Conservation (phyloP, 2,888 invertebrate species). For the Temnothorax rugatulus region DNA sequence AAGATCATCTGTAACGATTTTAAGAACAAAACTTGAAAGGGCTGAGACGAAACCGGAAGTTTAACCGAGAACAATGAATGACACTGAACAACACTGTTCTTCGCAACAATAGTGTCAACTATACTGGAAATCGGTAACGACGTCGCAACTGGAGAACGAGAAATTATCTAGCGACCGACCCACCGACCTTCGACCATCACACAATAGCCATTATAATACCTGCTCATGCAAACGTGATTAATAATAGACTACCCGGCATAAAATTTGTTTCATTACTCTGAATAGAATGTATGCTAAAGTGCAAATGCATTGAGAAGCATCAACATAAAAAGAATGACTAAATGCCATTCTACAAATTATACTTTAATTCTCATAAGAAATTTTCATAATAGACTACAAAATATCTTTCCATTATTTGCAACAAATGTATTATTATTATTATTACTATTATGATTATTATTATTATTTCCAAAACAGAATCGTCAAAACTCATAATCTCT, state of each 20-base stretch:
- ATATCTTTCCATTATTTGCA: neutral
- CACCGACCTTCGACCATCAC: constrained; percentile 9
- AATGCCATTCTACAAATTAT: neutral
- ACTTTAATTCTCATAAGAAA: neutral
- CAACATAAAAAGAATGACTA: neutral
- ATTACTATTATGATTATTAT: no score
- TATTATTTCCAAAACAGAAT: neutral
- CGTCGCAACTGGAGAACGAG: neutral
- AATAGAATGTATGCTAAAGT: neutral
- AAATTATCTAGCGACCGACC: constrained; percentile 20
- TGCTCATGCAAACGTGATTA: neutral
- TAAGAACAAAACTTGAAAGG: neutral
- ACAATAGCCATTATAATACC: constrained; percentile 25
- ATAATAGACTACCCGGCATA: neutral
- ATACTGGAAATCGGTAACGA: constrained; percentile 9
- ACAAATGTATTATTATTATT: no score
- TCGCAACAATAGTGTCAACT: neutral
- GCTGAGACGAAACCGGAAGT: neutral
- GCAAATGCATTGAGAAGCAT: neutral
- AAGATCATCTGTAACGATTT: neutral
- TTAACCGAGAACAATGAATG: neutral
- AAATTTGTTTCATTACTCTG: constrained; percentile 19
- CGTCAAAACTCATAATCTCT: neutral
- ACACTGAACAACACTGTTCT: neutral
- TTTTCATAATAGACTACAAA: neutral